Conservation (phyloP, 2,113 vertebrate species). For the Cebus imitator region DNA sequence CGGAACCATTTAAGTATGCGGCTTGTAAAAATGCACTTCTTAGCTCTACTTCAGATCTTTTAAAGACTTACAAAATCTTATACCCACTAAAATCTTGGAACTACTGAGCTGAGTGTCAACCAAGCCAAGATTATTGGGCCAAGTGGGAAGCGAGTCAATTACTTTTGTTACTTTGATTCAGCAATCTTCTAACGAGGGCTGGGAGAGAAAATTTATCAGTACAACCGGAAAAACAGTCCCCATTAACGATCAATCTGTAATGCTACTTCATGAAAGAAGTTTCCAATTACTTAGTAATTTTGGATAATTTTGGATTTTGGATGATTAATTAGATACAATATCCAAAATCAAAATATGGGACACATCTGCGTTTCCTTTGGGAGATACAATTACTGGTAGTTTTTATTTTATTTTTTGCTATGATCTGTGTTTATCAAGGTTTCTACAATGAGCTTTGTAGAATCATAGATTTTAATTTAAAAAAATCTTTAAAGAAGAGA, state of each 20-base stretch:
- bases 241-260: background rate
- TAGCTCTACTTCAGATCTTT: background rate
- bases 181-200: background rate
- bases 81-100: background rate
- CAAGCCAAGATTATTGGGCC: background rate
- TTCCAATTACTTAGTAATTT: background rate
- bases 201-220: background rate
- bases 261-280: background rate
- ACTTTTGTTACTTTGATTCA: background rate
- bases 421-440: background rate
- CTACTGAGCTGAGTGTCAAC: background rate
- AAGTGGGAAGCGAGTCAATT: background rate
- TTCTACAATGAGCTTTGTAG: background rate
- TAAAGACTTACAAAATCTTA: background rate
- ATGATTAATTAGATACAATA: background rate
- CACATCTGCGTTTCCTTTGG: background rate
- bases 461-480: background rate
- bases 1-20: background rate
- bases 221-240: background rate
- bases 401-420: background rate
- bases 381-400: background rate
- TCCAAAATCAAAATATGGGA: background rate
- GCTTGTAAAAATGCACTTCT: background rate
- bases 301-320: background rate
- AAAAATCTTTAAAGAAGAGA: background rate